A percentile compares a stretch with the other conserved stretches of the same genome.
Conservation (phyloP, 2,797 vertebrate genomes). For the Ataeniobius toweri region DNA sequence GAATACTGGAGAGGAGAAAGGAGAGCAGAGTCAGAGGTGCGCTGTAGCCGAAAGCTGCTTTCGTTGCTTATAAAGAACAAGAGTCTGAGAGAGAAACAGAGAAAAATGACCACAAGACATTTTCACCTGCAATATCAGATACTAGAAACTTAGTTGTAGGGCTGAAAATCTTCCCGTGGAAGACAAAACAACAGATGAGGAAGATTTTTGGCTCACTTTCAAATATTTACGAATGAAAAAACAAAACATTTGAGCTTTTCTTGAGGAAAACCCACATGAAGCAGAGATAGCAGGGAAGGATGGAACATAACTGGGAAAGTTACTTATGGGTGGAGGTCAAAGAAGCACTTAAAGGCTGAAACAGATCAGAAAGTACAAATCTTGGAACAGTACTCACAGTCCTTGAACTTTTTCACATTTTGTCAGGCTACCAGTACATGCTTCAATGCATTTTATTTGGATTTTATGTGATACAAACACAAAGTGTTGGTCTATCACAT, state of each 20-base stretch:
- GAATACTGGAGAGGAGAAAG: slow-evolving; percentile 75
- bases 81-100: background rate
- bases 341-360: background rate
- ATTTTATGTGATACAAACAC: too few relatives aligned
- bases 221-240: slow-evolving; percentile 17
- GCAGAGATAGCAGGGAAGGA: background rate
- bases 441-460: too few relatives aligned
- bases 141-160: slow-evolving; percentile 17
- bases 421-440: too few relatives aligned
- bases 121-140: slow-evolving; percentile 16
- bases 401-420: too few relatives aligned
- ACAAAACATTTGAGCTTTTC: slow-evolving; percentile 1
- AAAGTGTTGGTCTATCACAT: too few relatives aligned
- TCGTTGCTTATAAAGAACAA: background rate
- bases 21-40: background rate
- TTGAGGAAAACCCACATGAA: slow-evolving; percentile 4
- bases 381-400: too few relatives aligned
- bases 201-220: slow-evolving; percentile 18
- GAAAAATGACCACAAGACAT: slow-evolving; percentile 16
- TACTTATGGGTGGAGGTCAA: background rate
- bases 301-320: background rate
- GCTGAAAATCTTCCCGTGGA: background rate
- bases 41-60: background rate
- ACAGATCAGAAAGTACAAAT: background rate
- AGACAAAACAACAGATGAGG: background rate